Base-by-base conservation (phyloP, 2,113 vertebrate genomes). In the Neolamprologus kungweensis region DNA sequence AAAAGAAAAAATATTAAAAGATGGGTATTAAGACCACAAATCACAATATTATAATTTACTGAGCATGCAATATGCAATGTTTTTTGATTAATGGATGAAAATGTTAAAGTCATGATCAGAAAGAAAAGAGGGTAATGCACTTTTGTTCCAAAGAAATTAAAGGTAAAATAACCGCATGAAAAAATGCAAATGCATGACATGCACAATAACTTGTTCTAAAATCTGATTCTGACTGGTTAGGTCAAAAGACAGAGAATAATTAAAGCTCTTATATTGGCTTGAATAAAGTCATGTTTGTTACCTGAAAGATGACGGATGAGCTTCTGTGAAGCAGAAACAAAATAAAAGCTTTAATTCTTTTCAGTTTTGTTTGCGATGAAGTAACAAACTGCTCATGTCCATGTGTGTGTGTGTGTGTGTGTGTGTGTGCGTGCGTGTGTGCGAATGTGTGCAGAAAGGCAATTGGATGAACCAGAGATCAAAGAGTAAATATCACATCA, bases 261-360 rank as follows among this genome's bases (percentile, higher is more conserved):
- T 73, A 73, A 73, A 73, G 21, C 13, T 73, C 13, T 26, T 26
- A 45, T 45, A 45, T 26, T 73, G 37, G 37, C 68, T 45, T 10
- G 6, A 73, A 73, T 58, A 26, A 73, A 73, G 40, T 73, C 40
- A 26, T 4, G 21, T 87, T 54, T 51, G 90, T 92, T 91, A 95
- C 95, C 86, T 3, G 0, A 2, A 26, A 92, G 17, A 63, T 0
- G 28, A 1, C 6, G 6, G 16, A 33, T 63, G 60, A 58, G 55
- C 55, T 58, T 58, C 55, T 95, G 78, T 55, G n/a, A 90, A 90
- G 11, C 14, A 82, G 19, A 90, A 75, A 12, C 1, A 83, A 7
- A 92, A 40, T 19, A 0, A 21, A 21, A 47, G 19, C 86, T 51
- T 80, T 35, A 19, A 37, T 55, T 73, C 35, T 65, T 6, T 42